Evolutionary conservation across 2,113 vertebrate species (phyloP), one percentile per base, ranked within the genome.

Genomic region (Cinclus cinclus): DNA sequence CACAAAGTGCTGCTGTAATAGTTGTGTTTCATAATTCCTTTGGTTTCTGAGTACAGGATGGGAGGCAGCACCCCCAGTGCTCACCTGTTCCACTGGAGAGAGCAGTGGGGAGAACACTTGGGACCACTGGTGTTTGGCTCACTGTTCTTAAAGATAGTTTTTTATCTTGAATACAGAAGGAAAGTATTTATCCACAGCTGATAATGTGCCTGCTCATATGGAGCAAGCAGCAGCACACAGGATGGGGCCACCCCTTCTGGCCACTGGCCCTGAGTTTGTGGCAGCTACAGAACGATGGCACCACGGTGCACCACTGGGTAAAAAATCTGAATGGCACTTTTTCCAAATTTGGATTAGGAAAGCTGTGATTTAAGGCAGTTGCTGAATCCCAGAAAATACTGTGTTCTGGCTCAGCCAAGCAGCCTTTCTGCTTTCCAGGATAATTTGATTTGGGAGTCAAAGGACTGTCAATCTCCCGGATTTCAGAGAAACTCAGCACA

Each of bases 391-490:
- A 89, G 86, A 75, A 93, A 71, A 71, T 39, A 59, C 20, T 2
- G 1, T 39, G 52, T 81, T 89, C 76, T 87, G 89, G 73, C 76
- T 44, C 78, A 68, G 58, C 30, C 42, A 49, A 77, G 35, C 28
- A 94, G 71, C 63, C 33, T 77, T 83, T 83, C 71, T 86, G 80
- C 73, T 87, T 94, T 94, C 73, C 86, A 90, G 92, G 86, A 89
- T 90, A 63, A 83, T 90, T 92, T 86, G 68, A 70, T 92, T 62
- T 77, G 30, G 42, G 90, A 80, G 20, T 44, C 65, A 25, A 5
- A 74, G 58, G 5, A 16, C 68, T 82, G 73, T 86, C 83, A 91
- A 0, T 75, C 68, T 70, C 30, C 4, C 25, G 14, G 16, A 19
- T 69, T 65, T 55, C 47, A 50, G 75, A 73, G 71, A 5, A 80